phyloP scores from a whole-genome alignment of 2,797 vertebrate species.

The Sparidentex hasta region DNA sequence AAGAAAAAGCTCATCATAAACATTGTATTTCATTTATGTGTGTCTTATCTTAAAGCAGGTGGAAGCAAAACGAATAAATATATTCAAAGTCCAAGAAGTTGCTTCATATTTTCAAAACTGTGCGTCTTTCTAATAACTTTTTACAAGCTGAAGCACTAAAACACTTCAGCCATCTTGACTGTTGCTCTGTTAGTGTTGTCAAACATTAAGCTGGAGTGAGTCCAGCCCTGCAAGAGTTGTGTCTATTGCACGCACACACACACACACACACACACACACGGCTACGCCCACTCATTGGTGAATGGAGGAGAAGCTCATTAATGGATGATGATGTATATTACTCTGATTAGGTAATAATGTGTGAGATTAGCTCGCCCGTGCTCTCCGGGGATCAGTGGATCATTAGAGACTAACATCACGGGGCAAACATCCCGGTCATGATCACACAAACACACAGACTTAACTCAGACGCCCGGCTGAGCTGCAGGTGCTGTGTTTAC shows the following conservation, averaged over 20 bases:
- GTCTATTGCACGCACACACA: background rate
- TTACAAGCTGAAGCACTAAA: background rate
- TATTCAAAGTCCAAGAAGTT: background rate
- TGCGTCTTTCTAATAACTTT: background rate
- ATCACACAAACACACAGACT: slow-evolving; percentile 28
- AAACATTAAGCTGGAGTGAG: slow-evolving; percentile 35
- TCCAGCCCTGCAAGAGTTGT: background rate
- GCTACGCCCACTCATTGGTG: background rate
- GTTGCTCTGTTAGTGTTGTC: slow-evolving; percentile 16
- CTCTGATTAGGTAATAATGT: background rate
- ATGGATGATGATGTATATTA: slow-evolving; percentile 7
- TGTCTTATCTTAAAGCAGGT: background rate
- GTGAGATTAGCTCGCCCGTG: slow-evolving; percentile 20
- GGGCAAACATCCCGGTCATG: slow-evolving; percentile 6
- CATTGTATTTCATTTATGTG: background rate
- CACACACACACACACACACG: background rate
- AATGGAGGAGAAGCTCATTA: background rate
- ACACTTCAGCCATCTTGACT: background rate
- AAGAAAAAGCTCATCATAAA: background rate
- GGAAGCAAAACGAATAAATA: background rate
- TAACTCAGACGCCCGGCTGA: background rate
- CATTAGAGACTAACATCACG: slow-evolving; percentile 53
- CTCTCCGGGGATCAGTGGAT: slow-evolving; percentile 19
- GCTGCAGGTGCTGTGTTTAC: background rate
- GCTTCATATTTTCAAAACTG: background rate